Percentiles rank a stretch among this genome's conserved stretches.
Conservation (phyloP, 2,797 vertebrate genomes). For the Urophycis tenuis region DNA sequence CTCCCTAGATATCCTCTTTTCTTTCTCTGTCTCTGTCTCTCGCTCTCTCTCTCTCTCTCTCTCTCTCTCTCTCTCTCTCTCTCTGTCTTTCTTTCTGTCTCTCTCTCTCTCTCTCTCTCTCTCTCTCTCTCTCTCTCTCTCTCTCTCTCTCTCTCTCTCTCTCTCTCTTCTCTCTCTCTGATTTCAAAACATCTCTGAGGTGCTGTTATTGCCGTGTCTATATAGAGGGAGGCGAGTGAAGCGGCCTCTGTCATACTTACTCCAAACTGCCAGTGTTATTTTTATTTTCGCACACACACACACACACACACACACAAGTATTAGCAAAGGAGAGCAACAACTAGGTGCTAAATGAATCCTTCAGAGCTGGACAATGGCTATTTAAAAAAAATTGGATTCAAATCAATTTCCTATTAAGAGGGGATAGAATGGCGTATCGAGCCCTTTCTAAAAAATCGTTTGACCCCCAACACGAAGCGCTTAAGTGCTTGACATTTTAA, state of each 20-base stretch:
- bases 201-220: slow-evolving; percentile 57
- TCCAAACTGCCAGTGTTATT: slow-evolving; percentile 49
- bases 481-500: slow-evolving; percentile 60
- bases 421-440: slow-evolving; percentile 55
- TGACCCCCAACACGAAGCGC: slow-evolving; percentile 53
- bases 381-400: slow-evolving; percentile 34
- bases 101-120: not conserved
- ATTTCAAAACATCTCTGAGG: slow-evolving; percentile 47
- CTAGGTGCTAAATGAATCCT: slow-evolving; percentile 63
- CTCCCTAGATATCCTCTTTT: slow-evolving; percentile 47
- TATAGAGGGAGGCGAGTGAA: slow-evolving; percentile 55
- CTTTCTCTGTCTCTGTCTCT: not conserved
- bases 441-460: slow-evolving; percentile 67
- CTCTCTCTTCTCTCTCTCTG: not conserved
- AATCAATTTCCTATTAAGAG: slow-evolving; percentile 65
- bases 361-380: slow-evolving; percentile 39
- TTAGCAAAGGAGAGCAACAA: slow-evolving; percentile 54
- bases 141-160: too few species aligned
- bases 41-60: not conserved
- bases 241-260: slow-evolving; percentile 52
- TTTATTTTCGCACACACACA: slow-evolving; percentile 60
- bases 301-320: slow-evolving; percentile 20
- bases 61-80: not conserved
- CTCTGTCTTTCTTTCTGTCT: too few species aligned
- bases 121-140: too few species aligned